Base-by-base conservation (phyloP, 2,888 invertebrate genomes). In the Nomada fabriciana region DNA sequence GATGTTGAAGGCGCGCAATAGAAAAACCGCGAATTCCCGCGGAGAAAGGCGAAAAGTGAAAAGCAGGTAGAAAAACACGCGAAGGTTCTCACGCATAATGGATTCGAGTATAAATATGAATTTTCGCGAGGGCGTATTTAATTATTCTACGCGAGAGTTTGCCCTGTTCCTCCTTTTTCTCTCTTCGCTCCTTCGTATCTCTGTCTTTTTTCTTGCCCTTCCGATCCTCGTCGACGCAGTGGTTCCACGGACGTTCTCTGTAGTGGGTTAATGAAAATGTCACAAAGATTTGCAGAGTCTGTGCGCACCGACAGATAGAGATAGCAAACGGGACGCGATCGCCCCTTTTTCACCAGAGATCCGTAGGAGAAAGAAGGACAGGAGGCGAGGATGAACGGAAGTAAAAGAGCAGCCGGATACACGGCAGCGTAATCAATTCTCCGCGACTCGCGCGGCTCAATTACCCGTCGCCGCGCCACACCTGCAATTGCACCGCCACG, bases 261-360 rank as follows among this genome's bases (percentile, higher is more conserved):
- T 82, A 67, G 84, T 79, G 83, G 85, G 91, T 89, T 90, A 90
- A 90, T 90, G 90, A 90, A 91, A 91, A 89, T 82, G 91, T 90
- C 90, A 90, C 86, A 86, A 89, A 88, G 90, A 90, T 90, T 90
- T 88, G 87, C 87, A 82, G 76, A 75, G 86, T 81, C 80, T 73
- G 82, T 61, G 77, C 47, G 77, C 64, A 47, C 55, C 55, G 72
- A 50, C 68, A 68, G 57, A 73, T 59, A 18, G 65, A 29, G 63
- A 42, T 47, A 23, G 15, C 9, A 18, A 68, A 23, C 3, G 69
- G 18, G 42, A 57, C 13, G 23, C 23, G 20, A 15, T 20, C 11
- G 29, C 65, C 36, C n/a, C 36, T 43, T 5, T 61, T 61, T 42
- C 20, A 36, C 42, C 5, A 5, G 42, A n/a, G 61, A 20, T 42